phyloP scores from a whole-genome alignment of 2,113 vertebrate genomes.

The Eclectus roratus region DNA sequence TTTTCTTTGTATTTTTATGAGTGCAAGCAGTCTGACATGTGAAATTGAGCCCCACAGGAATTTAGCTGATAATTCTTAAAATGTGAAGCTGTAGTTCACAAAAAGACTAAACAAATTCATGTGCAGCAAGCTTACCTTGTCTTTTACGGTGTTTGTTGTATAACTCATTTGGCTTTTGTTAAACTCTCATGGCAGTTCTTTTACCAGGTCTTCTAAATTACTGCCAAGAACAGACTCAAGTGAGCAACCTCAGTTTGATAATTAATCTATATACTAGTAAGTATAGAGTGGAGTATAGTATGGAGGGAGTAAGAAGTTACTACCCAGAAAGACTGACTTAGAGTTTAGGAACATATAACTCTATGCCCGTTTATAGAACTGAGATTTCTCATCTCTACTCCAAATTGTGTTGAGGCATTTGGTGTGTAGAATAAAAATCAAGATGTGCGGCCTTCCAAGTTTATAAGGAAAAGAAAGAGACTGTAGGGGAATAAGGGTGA shows the following conservation, averaged over 20 bases:
- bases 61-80: not conserved
- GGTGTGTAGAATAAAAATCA: not conserved
- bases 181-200: not conserved
- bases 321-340: not conserved
- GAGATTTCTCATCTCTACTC: not conserved
- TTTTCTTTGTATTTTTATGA: not conserved
- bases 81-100: not conserved
- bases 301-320: not conserved
- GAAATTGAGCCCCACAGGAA: not conserved
- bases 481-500: not conserved
- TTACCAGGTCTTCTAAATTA: not conserved
- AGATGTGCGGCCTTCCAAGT: not conserved
- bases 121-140: not conserved
- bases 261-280: not conserved
- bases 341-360: not conserved
- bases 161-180: not conserved
- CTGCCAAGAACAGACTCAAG: not conserved
- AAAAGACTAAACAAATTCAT: not conserved
- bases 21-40: accelerated
- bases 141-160: not conserved
- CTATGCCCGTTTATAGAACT: not conserved
- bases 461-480: not conserved
- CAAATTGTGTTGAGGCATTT: not conserved
- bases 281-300: too few relatives aligned
- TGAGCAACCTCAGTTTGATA: not conserved